These are phyloP conservation scores for Paratilapia polleni DNA, from an alignment of 2,113 vertebrate species.

Conservation along the genomic window DNA sequence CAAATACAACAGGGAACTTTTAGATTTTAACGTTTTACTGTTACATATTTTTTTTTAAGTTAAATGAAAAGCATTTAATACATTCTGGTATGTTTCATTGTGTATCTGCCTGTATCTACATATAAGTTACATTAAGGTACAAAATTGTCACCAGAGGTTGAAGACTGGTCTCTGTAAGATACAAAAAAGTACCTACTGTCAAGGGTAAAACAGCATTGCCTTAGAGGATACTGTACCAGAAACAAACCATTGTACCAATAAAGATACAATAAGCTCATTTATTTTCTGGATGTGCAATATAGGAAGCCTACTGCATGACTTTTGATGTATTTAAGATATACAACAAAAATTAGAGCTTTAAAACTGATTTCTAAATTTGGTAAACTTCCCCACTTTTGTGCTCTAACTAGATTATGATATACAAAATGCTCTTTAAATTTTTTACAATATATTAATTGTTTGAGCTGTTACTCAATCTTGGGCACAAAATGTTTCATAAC, in stretches of 20 bases:
- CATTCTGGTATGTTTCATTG: not conserved
- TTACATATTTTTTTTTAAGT: too few species aligned
- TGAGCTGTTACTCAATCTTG: conserved; percentile 43
- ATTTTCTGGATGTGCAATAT: not conserved
- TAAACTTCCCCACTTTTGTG: not conserved
- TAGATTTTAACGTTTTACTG: not conserved
- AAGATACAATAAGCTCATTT: too few species aligned
- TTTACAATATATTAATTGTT: conserved; percentile 29
- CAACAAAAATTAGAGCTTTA: not conserved
- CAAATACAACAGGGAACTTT: not conserved
- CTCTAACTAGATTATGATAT: not conserved
- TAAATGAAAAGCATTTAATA: too few species aligned
- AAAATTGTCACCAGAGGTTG: fast-evolving
- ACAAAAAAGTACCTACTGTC: not conserved
- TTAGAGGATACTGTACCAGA: not conserved
- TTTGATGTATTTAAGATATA: not conserved
- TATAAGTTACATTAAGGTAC: not conserved
- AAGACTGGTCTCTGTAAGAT: too few species aligned
- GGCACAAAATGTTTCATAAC: conserved; percentile 68
- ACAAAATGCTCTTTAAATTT: not conserved
- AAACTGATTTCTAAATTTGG: not conserved
- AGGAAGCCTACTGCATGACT: not conserved
- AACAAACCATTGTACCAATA: too few species aligned
- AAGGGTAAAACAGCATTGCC: not conserved
- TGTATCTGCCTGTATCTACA: too few species aligned